Evolutionary conservation across 2,888 invertebrate genomes (phyloP).

Genomic region (Sepioteuthis lessoniana): DNA sequence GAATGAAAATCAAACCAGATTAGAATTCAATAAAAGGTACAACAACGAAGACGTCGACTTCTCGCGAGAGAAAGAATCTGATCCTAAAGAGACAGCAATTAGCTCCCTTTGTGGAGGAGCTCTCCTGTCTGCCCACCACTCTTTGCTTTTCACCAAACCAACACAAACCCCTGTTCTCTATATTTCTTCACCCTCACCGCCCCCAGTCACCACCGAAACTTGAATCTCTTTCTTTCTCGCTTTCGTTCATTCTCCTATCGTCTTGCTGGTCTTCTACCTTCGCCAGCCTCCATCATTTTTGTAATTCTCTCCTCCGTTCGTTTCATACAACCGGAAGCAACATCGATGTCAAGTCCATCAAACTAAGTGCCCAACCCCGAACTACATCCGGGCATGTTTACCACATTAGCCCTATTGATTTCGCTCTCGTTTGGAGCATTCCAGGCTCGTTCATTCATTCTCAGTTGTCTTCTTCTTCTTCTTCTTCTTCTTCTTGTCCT

Average conservation of each 20-base stretch:
- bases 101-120: constrained; percentile 33
- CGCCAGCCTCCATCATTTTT: background rate
- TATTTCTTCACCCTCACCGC: background rate
- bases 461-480: background rate
- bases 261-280: background rate
- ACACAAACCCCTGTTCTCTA: background rate
- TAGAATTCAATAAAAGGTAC: constrained; percentile 11
- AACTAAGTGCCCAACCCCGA: constrained; percentile 33
- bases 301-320: background rate
- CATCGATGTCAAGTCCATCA: constrained; percentile 4
- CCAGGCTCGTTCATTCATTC: background rate
- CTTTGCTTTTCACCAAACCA: no score
- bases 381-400: constrained; percentile 33
- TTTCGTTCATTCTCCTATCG: background rate
- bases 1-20: background rate
- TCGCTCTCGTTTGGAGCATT: background rate
- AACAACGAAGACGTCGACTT: constrained; percentile 33
- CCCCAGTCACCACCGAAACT: background rate
- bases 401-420: constrained; percentile 33
- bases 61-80: background rate
- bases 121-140: background rate
- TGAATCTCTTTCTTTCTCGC: background rate
- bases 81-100: background rate
- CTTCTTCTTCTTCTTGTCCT: background rate
- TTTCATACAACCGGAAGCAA: background rate